Evolutionary conservation across 2,797 vertebrate genomes (phyloP).

Genomic region (Acrossocheilus wenchowensis): DNA sequence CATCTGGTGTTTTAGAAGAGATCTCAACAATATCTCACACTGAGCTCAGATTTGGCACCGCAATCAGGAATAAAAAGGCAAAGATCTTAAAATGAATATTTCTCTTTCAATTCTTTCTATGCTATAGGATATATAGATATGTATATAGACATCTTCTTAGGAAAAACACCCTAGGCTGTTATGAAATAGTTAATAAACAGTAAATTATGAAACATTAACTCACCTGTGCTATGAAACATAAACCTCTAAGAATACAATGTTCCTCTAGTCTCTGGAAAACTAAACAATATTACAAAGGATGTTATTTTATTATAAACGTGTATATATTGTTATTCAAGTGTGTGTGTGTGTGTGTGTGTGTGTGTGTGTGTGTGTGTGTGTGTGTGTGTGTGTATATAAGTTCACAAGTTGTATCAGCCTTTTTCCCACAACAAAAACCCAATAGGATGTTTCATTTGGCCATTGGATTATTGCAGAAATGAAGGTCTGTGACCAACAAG

Average conservation of each 20-base stretch:
- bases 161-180: neutral
- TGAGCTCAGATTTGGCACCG: neutral
- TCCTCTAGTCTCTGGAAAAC: neutral
- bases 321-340: neutral
- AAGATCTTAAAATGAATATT: neutral
- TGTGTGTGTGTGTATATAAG: too few species aligned
- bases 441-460: neutral
- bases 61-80: neutral
- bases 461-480: neutral
- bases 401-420: too few species aligned
- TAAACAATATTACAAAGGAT: neutral
- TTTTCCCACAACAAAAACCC: too few species aligned
- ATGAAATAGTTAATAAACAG: too few species aligned
- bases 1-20: neutral
- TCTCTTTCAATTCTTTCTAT: neutral
- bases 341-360: too few species aligned
- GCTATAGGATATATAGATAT: neutral
- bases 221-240: neutral
- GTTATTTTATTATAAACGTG: neutral
- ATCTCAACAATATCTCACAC: neutral
- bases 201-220: neutral
- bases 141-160: neutral
- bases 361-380: too few species aligned
- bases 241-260: neutral
- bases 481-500: neutral